Evolutionary conservation across 2,113 vertebrate genomes (phyloP).

Genomic region (Nestor notabilis): DNA sequence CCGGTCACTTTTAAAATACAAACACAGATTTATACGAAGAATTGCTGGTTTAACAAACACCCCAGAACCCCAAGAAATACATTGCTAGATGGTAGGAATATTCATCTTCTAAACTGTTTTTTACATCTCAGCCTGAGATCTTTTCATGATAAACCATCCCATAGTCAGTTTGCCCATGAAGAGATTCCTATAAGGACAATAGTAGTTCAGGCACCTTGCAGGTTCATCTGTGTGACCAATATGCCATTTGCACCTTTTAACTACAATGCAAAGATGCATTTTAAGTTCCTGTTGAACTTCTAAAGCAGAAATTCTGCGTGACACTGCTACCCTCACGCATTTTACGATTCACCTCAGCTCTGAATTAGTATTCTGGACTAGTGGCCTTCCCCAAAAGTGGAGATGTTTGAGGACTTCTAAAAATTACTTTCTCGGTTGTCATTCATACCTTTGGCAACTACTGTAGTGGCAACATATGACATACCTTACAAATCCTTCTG

Average conservation of each 20-base stretch:
- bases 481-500: not conserved
- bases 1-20: not conserved
- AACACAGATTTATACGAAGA: not conserved
- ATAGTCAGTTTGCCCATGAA: not conserved
- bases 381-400: not conserved
- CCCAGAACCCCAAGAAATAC: not conserved
- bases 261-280: not conserved
- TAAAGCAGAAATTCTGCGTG: not conserved
- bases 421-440: not conserved
- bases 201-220: not conserved
- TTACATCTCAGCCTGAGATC: not conserved
- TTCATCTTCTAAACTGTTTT: not conserved
- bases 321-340: not conserved
- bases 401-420: not conserved
- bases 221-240: not conserved
- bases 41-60: not conserved
- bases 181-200: not conserved
- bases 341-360: not conserved
- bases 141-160: not conserved
- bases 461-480: not conserved
- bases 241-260: not conserved
- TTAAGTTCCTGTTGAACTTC: not conserved
- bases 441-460: not conserved
- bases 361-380: not conserved
- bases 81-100: not conserved